A percentile compares a stretch with the other conserved stretches of the same genome.
These are phyloP conservation scores for Halichondria panicea DNA, from an alignment of 37 sponge, comb jelly and placozoan species.

Conservation along the genomic window DNA sequence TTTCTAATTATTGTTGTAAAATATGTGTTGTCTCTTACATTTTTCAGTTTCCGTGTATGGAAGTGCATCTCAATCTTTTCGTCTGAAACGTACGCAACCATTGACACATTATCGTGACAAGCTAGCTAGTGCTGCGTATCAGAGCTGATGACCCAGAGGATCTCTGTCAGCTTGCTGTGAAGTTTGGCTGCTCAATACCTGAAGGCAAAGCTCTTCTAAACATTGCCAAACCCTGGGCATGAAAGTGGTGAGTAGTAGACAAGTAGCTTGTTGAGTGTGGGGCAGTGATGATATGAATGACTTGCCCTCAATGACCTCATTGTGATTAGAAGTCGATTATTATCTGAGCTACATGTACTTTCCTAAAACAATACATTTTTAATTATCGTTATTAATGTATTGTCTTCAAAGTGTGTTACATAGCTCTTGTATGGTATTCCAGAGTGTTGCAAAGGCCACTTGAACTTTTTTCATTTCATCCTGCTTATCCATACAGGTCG, in stretches of 20 bases:
- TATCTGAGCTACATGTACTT: background rate
- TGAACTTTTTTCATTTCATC: background rate
- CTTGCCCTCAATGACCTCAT: slow-evolving; percentile 63
- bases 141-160: slow-evolving; percentile 78
- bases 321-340: too few relatives aligned
- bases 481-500: slow-evolving; percentile 50
- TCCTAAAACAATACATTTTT: background rate
- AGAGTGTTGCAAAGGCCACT: background rate
- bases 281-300: slow-evolving; percentile 55
- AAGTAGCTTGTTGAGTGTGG: background rate
- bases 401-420: too few relatives aligned
- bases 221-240: slow-evolving; percentile 63
- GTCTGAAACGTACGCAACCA: too few relatives aligned
- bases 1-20: background rate
- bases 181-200: slow-evolving; percentile 79
- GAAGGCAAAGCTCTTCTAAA: slow-evolving; percentile 56
- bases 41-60: slow-evolving; percentile 91
- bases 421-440: background rate
- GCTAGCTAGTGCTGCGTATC: slow-evolving; percentile 83
- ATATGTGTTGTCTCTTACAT: background rate
- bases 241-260: slow-evolving; percentile 84
- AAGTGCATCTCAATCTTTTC: slow-evolving; percentile 71
- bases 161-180: slow-evolving; percentile 61
- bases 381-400: too few relatives aligned
- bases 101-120: too few relatives aligned